Base-by-base conservation (phyloP, 2,797 vertebrate species). In the Emydoidea blandingii region DNA sequence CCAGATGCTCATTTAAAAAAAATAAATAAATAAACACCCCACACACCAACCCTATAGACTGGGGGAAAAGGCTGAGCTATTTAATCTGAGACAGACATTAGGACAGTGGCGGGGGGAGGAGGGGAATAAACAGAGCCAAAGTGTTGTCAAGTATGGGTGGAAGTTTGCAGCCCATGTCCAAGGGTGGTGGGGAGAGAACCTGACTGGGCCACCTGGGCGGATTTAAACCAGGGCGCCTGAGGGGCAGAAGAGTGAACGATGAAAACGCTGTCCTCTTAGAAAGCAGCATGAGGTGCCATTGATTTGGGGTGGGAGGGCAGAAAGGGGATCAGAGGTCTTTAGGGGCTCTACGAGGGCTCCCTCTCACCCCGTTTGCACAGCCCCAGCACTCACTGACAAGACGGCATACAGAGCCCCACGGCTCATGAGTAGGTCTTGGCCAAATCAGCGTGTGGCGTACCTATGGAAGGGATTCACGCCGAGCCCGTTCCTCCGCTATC, bases 381-480 rank as follows among this genome's bases (percentile, higher is more conserved):
- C 0, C 10, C 18, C 37, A 3, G 37, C 2, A 49, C 88, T 76
- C 83, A 5, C 47, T 83, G 54, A 47, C 80, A 21, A 23, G 7
- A 5, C 0, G 1, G 54, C 10, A 10, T 11, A 57, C 86, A n/a
- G 34, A 78, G 81, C 53, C 19, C 0, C 2, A 3, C 4, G 2
- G n/a, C 62, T 47, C 59, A 90, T 29, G 16, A 1, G 74, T 0
- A 0, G 88, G 29, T 6, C 5, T 52, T 2, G 47, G 5, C 29
- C 34, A 31, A 6, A 62, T 62, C 59, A 62, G 31, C 5, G 27
- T 14, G 27, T 31, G 14, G 27, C 25, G 12, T 59, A 31, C 15
- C 31, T n/a, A n/a, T 16, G 59, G 31, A 65, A 65, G 59, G 59
- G 34, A 16, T n/a, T n/a, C 31, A 18, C 6, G 31, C 14, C 1